Percentiles rank a stretch among this genome's conserved stretches.
Evolutionary conservation across 1,140 invertebrate genomes (phyloP).

Genomic region (Formica selysi): DNA sequence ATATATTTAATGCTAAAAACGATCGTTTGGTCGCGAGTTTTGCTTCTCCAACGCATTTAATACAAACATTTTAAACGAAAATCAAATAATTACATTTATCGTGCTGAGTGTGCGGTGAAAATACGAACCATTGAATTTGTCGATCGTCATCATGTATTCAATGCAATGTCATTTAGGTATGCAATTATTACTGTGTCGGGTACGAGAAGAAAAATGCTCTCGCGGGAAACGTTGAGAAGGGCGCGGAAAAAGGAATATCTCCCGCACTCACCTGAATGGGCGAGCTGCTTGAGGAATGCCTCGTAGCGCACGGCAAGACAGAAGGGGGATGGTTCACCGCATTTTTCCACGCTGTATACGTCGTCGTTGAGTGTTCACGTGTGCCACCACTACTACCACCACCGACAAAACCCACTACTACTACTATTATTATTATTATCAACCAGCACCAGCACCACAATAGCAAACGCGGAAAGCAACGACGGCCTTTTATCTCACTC

Average conservation of each 20-base stretch:
- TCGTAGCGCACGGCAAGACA: conserved; percentile 19
- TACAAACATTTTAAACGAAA: background rate
- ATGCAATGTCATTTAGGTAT: conserved; percentile 22
- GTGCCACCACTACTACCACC: conserved; percentile 55
- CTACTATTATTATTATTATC: conserved; percentile 57
- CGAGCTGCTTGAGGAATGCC: conserved; percentile 36
- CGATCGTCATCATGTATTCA: conserved; percentile 8
- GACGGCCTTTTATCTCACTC: conserved; percentile 46
- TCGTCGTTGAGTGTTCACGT: conserved; percentile 61
- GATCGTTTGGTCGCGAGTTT: background rate
- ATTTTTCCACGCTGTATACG: conserved; percentile 64
- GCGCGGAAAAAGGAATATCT: conserved; percentile 38
- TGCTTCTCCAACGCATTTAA: background rate
- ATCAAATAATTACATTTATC: conserved; percentile 17
- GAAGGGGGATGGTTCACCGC: conserved; percentile 57
- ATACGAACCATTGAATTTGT: background rate
- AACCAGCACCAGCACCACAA: conserved; percentile 63
- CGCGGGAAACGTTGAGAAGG: background rate
- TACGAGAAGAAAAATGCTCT: conserved; percentile 46
- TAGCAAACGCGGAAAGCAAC: conserved; percentile 36
- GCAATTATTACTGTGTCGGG: conserved; percentile 43
- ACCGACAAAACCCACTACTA: conserved; percentile 46
- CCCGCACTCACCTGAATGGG: conserved; percentile 64
- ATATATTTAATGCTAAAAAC: background rate
- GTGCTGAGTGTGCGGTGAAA: background rate